Evolutionary conservation across 2,797 vertebrate species (phyloP).

Genomic region (Orientallactaga sibirica): DNA sequence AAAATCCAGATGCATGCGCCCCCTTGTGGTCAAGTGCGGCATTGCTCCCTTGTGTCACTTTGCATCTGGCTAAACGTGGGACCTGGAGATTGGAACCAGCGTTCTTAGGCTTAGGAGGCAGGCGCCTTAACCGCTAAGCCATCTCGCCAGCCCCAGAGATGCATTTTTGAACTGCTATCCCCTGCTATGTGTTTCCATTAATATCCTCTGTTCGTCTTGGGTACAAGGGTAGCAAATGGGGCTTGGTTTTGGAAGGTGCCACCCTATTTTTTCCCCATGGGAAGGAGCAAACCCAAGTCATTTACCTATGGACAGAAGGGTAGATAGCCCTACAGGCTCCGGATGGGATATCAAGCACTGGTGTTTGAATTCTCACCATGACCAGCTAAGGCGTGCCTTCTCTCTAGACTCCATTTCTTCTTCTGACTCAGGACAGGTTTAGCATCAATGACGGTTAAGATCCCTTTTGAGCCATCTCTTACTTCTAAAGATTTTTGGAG

Average conservation of each 20-base stretch:
- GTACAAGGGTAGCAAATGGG: background rate
- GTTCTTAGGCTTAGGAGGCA: too few relatives aligned
- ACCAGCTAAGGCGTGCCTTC: background rate
- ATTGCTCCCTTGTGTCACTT: too few relatives aligned
- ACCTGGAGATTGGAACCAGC: too few relatives aligned
- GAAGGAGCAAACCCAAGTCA: background rate
- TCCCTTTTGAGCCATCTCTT: background rate
- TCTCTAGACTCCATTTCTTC: background rate
- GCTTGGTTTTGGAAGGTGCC: background rate
- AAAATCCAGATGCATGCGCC: too few relatives aligned
- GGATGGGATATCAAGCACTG: background rate
- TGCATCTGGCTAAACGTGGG: too few relatives aligned
- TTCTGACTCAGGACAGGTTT: background rate
- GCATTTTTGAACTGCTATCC: too few relatives aligned
- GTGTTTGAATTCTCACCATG: background rate
- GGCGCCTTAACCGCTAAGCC: too few relatives aligned
- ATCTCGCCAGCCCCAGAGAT: too few relatives aligned
- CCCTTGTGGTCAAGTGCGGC: too few relatives aligned
- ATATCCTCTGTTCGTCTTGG: background rate
- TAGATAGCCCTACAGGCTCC: background rate
- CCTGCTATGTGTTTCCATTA: background rate
- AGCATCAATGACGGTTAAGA: background rate
- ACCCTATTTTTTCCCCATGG: background rate
- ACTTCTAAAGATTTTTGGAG: background rate
- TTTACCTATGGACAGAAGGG: background rate